Percentiles rank a stretch among this genome's conserved stretches.
phyloP scores from a whole-genome alignment of 1,140 invertebrate genomes.

The Conopomorpha cramerella region DNA sequence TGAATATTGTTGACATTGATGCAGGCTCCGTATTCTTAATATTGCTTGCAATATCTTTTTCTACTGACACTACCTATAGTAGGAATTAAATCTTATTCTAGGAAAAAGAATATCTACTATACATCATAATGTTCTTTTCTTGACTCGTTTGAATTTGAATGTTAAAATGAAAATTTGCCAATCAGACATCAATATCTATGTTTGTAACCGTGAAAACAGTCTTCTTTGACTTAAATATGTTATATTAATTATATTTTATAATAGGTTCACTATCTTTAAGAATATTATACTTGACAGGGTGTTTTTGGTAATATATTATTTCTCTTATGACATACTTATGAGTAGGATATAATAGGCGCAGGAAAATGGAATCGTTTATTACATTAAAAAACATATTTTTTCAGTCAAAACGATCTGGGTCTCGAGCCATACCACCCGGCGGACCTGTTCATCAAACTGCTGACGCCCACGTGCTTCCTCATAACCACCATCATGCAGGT shows the following conservation, averaged over 20 bases:
- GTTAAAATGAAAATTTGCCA: neutral
- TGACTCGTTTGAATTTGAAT: neutral
- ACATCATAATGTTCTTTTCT: neutral
- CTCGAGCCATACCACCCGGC: slow-evolving; percentile 86
- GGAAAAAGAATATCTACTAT: neutral
- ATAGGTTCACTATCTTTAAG: neutral
- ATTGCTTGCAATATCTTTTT: neutral
- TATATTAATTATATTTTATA: neutral
- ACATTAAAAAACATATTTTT: slow-evolving; percentile 18
- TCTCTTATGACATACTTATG: no score
- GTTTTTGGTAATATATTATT: neutral
- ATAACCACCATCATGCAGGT: slow-evolving; percentile 95
- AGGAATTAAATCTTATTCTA: neutral
- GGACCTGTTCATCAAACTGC: slow-evolving; percentile 85
- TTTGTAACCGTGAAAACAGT: no score
- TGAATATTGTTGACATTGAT: neutral
- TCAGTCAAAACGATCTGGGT: slow-evolving; percentile 89
- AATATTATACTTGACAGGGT: neutral
- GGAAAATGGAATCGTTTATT: neutral
- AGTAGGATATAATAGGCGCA: no score
- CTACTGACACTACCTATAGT: neutral
- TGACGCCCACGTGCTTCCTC: slow-evolving; percentile 91
- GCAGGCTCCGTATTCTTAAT: neutral
- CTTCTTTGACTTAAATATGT: no score
- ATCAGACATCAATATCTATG: no score